These are phyloP conservation scores for Agrotis puta DNA, from an alignment of 2,888 invertebrate species.

Conservation along the genomic window DNA sequence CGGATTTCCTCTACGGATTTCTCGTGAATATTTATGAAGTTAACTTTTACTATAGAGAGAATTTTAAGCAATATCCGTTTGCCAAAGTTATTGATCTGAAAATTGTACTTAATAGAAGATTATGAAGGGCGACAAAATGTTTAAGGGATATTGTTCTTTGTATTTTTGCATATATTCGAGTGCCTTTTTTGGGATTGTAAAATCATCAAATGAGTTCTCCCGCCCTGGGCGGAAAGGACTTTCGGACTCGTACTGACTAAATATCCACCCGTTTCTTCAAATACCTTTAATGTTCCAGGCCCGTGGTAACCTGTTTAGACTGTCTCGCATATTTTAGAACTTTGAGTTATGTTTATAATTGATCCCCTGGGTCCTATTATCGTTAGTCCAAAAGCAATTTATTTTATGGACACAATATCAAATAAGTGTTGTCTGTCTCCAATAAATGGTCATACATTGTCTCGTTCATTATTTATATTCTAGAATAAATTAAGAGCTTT, in stretches of 20 bases:
- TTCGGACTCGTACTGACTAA: no score
- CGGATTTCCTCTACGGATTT: slow-evolving; percentile 76
- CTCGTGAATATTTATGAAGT: slow-evolving; percentile 84
- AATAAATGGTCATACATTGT: slow-evolving; percentile 16
- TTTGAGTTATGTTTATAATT: background rate
- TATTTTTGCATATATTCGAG: slow-evolving; percentile 19
- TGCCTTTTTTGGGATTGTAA: no score
- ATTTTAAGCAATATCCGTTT: slow-evolving; percentile 76
- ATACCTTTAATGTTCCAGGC: no score
- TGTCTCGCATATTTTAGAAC: background rate
- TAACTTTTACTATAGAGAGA: slow-evolving; percentile 77
- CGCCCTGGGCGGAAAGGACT: no score
- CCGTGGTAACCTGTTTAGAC: no score
- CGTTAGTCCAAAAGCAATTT: background rate
- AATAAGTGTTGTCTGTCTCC: background rate
- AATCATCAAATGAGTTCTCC: no score
- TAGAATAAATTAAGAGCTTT: slow-evolving; percentile 37
- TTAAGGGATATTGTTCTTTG: slow-evolving; percentile 17
- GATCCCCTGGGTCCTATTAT: background rate
- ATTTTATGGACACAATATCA: background rate
- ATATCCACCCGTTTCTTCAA: no score
- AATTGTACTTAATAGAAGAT: slow-evolving; percentile 62
- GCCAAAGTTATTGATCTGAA: slow-evolving; percentile 68
- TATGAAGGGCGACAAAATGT: slow-evolving; percentile 47
- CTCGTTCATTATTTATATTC: slow-evolving; percentile 28